Evolutionary conservation across 2,113 vertebrate species (phyloP).

Genomic region (Agapornis roseicollis): DNA sequence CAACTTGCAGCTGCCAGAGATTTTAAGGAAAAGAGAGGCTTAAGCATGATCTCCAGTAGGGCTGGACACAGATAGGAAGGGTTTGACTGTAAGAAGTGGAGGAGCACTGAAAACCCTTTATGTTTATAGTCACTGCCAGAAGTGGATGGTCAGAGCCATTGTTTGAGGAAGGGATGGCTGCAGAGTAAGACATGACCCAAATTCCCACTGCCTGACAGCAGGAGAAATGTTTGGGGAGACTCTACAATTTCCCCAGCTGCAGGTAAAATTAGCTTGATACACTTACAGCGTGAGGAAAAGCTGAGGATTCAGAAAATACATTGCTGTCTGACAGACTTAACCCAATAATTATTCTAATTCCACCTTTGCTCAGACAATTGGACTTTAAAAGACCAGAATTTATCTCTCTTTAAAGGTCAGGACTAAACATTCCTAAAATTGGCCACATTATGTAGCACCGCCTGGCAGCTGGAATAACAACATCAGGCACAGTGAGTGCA

Average conservation of each 20-base stretch:
- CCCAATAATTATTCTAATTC: not conserved
- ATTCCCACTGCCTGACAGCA: not conserved
- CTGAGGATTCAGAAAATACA: not conserved
- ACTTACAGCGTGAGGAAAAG: not conserved
- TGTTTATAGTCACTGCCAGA: not conserved
- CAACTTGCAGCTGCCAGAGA: not conserved
- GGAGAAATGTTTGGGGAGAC: not conserved
- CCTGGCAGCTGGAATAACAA: not conserved
- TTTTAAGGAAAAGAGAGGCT: not conserved
- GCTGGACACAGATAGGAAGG: not conserved
- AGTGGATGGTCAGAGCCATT: not conserved
- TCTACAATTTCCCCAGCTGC: not conserved
- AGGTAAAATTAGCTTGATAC: not conserved
- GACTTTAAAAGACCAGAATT: not conserved
- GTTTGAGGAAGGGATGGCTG: not conserved
- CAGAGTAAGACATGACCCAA: not conserved
- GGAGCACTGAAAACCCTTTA: not conserved
- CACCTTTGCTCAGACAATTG: not conserved
- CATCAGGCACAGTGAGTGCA: not conserved
- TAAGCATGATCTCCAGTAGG: not conserved
- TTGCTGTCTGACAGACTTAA: not conserved
- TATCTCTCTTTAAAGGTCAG: not conserved
- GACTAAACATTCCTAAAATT: not conserved
- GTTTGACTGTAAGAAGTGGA: not conserved
- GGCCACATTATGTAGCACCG: not conserved